Conservation (phyloP, 2,113 vertebrate genomes). For the Dipodomys merriami region DNA sequence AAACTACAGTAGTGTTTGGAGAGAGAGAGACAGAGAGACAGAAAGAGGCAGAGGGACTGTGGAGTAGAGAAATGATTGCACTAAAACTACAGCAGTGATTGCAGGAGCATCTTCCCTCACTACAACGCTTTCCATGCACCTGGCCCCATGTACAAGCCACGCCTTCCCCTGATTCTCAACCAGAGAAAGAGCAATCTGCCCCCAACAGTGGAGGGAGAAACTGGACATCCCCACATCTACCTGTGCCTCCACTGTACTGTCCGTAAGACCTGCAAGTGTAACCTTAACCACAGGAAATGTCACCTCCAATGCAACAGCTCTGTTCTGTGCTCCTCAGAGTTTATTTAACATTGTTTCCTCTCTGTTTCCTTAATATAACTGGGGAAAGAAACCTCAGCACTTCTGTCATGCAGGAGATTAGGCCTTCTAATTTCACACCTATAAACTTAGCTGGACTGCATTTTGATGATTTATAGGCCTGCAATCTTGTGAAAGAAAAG, state of each 20-base stretch:
- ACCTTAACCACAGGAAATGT: background rate
- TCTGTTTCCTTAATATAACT: conserved; percentile 20
- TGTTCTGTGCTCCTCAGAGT: background rate
- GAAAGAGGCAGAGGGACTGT: background rate
- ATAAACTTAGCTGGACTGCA: conserved; percentile 57
- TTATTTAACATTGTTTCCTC: conserved; percentile 2
- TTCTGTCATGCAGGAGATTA: conserved; percentile 23
- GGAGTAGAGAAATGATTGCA: background rate
- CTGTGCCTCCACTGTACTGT: background rate
- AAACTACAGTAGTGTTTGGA: background rate
- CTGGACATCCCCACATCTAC: background rate
- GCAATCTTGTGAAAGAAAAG: conserved; percentile 37
- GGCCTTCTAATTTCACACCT: conserved; percentile 65
- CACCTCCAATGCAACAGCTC: background rate
- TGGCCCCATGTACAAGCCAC: background rate
- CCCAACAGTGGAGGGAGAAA: background rate
- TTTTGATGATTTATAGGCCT: conserved; percentile 63
- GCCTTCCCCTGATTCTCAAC: background rate
- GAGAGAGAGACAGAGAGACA: background rate
- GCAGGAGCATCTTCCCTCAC: background rate
- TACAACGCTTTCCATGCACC: background rate
- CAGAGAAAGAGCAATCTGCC: background rate
- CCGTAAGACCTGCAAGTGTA: background rate
- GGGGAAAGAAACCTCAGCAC: conserved; percentile 67
- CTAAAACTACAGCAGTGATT: background rate